A percentile compares a stretch with the other conserved stretches of the same genome.
phyloP scores from a whole-genome alignment of 2,797 vertebrate species.

The Brachymystax lenok region DNA sequence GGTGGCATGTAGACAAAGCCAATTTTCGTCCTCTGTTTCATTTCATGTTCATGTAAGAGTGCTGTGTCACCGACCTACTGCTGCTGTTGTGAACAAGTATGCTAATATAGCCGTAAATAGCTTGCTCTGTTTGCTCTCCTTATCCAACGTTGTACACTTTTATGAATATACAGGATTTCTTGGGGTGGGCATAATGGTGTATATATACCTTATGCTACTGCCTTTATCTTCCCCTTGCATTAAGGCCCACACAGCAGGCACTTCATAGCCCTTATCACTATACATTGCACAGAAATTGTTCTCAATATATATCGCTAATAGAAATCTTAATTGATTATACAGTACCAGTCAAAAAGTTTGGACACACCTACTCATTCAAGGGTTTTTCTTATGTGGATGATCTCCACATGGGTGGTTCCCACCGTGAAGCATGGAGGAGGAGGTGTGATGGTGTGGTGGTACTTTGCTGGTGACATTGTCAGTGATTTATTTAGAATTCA shows the following conservation, averaged over 20 bases:
- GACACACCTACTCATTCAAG: no score
- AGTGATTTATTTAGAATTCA: no score
- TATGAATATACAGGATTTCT: neutral
- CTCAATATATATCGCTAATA: constrained; percentile 25
- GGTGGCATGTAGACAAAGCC: constrained; percentile 38
- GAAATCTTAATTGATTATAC: constrained; percentile 21
- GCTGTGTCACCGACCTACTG: constrained; percentile 24
- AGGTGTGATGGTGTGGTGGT: no score
- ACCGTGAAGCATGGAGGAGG: no score
- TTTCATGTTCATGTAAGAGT: constrained; percentile 25
- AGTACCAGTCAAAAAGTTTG: no score
- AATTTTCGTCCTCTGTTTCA: constrained; percentile 31
- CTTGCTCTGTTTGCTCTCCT: constrained; percentile 29
- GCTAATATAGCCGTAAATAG: constrained; percentile 38
- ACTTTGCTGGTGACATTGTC: no score
- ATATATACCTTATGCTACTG: constrained; percentile 10
- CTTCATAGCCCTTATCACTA: constrained; percentile 25
- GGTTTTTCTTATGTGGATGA: no score
- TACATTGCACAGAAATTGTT: constrained; percentile 21
- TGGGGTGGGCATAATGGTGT: neutral
- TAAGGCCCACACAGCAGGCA: neutral
- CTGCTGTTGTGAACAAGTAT: constrained; percentile 33
- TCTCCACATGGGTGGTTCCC: no score
- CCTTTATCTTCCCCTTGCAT: constrained; percentile 4
- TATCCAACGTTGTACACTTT: constrained; percentile 6